Evolutionary conservation across 1,140 invertebrate species (phyloP), one percentile per base, ranked within the genome.

Genomic region (Triops longicaudatus): DNA sequence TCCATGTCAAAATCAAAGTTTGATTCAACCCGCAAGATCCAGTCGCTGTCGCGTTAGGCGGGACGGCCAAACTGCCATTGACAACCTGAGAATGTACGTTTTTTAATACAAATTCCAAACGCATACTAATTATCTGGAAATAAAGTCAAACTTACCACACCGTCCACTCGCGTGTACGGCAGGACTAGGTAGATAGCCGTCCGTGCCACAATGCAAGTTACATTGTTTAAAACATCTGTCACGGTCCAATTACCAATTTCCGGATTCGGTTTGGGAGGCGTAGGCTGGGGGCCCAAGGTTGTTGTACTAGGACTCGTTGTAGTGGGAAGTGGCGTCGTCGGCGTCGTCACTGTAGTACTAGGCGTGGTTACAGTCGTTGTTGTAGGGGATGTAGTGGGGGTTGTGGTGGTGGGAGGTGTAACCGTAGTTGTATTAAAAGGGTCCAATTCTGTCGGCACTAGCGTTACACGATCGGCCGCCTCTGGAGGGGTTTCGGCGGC

Each of bases 201-300:
- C n/a, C 22, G 74, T 17, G 72, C 72, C 14, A 77, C 73, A 26
- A 77, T 73, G 28, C 77, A 77, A 22, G 77, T 77, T 28, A 75
- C 41, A 73, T 77, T 77, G 26, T 27, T 31, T 17, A n/a, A 1
- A 1, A 26, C 9, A 27, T 77, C 77, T 6, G 41, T 37, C 10
- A 77, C 77, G 31, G 44, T 43, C 77, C 77, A 77, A 43, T 27
- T 73, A 14, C 77, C 77, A 22, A 41, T 31, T 22, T 28, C 26
- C 14, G 77, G 77, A 75, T 27, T 27, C n/a, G 77, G 77, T 74
- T 22, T 73, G 26, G 77, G 77, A 37, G 77, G 77, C 0, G 72
- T 27, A 26, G 77, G 77, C 9, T 42, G 27, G 26, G 77, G 77
- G 6, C 26, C 28, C 22, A 28, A 17, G 2, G 77, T 75, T 31